These are phyloP conservation scores for Alouatta palliata DNA, from an alignment of 2,113 vertebrate species.

Conservation along the genomic window DNA sequence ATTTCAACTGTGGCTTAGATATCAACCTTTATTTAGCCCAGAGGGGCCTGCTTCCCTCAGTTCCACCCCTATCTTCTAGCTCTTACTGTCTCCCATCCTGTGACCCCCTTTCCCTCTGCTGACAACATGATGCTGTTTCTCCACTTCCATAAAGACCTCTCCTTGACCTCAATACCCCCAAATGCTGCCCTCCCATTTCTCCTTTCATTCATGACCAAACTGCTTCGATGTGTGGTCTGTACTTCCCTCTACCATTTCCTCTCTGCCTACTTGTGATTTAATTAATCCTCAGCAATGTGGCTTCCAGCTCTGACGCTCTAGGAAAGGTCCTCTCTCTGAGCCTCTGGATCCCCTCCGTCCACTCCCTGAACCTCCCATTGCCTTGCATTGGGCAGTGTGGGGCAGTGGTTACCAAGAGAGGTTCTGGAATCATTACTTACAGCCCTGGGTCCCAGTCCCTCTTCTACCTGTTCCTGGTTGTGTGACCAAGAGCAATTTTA, in stretches of 20 bases:
- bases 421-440: not conserved
- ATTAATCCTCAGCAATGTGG: not conserved
- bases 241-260: constrained; percentile 30
- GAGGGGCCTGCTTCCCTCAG: not conserved
- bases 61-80: not conserved
- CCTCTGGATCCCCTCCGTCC: not conserved
- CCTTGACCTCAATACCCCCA: not conserved
- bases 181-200: not conserved
- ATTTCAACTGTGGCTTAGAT: not conserved
- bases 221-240: not conserved
- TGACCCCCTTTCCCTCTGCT: not conserved
- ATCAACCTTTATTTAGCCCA: not conserved
- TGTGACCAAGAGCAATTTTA: not conserved
- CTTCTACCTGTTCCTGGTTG: not conserved
- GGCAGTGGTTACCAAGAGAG: not conserved
- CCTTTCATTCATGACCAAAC: not conserved
- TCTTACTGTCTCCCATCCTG: not conserved
- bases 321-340: not conserved
- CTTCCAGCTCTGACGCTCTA: not conserved
- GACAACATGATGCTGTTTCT: rapidly evolving
- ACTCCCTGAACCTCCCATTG: not conserved
- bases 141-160: not conserved
- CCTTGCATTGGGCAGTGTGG: not conserved
- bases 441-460: not conserved
- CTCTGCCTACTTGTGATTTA: not conserved